phyloP scores from a whole-genome alignment of 2,113 vertebrate species.

The Meriones unguiculatus region DNA sequence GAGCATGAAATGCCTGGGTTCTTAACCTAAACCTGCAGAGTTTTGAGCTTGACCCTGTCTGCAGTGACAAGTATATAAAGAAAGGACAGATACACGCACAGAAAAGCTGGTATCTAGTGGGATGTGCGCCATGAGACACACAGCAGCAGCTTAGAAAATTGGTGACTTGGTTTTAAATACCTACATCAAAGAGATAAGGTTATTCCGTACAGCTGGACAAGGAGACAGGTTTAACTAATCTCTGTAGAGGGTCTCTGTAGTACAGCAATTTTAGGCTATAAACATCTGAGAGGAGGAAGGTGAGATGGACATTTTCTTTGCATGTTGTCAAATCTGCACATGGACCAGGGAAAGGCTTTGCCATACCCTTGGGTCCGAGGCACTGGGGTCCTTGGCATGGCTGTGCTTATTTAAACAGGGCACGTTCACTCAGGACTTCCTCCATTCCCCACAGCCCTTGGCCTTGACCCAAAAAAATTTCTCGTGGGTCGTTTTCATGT shows the following conservation, averaged over 20 bases:
- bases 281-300: too few relatives aligned
- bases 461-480: neutral
- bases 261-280: neutral
- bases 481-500: neutral
- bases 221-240: neutral
- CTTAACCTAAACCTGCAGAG: neutral
- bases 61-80: neutral
- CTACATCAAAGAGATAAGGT: neutral
- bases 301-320: neutral
- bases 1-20: neutral
- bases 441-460: neutral
- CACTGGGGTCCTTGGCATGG: neutral
- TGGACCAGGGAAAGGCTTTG: neutral
- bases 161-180: neutral
- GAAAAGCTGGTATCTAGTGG: neutral
- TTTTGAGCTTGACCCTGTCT: neutral
- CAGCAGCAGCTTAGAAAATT: neutral
- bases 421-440: neutral
- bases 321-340: neutral
- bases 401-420: neutral
- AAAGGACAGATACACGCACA: neutral
- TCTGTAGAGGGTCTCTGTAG: neutral
- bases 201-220: neutral
- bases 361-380: neutral
- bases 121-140: neutral